Evolutionary conservation across 64 coral and sea anemone genomes (phyloP).

Genomic region (Montipora capricornis): DNA sequence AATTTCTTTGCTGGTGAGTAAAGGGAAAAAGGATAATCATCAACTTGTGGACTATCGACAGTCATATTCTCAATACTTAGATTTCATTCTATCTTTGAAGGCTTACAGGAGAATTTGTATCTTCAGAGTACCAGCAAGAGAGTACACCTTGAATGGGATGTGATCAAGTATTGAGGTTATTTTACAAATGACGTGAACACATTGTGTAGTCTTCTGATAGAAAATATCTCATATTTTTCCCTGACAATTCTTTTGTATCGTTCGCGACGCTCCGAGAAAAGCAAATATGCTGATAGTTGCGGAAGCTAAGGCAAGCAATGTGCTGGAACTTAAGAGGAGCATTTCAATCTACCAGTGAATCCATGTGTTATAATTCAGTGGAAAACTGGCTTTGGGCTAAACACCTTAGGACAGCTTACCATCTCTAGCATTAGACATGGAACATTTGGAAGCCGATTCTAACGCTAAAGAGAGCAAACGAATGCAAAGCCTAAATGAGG

Average conservation of each 20-base stretch:
- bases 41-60: background rate
- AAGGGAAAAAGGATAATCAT: background rate
- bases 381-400: background rate
- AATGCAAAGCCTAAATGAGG: background rate
- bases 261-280: background rate
- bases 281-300: too few relatives aligned
- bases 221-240: background rate
- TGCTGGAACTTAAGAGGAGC: too few relatives aligned
- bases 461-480: background rate
- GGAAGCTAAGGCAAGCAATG: too few relatives aligned
- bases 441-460: background rate
- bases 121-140: background rate
- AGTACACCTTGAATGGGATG: background rate
- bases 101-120: background rate
- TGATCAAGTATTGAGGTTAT: constrained; percentile 16
- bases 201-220: background rate
- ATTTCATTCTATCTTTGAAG: background rate
- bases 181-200: constrained; percentile 29
- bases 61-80: background rate
- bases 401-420: background rate
- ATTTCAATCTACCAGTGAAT: background rate
- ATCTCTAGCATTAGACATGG: background rate
- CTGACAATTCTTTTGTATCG: background rate
- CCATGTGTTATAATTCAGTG: too few relatives aligned
- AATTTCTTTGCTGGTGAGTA: background rate